Evolutionary conservation across 1,140 invertebrate species (phyloP), one percentile per base, ranked within the genome.

Genomic region (Sycophaga agraensis): DNA sequence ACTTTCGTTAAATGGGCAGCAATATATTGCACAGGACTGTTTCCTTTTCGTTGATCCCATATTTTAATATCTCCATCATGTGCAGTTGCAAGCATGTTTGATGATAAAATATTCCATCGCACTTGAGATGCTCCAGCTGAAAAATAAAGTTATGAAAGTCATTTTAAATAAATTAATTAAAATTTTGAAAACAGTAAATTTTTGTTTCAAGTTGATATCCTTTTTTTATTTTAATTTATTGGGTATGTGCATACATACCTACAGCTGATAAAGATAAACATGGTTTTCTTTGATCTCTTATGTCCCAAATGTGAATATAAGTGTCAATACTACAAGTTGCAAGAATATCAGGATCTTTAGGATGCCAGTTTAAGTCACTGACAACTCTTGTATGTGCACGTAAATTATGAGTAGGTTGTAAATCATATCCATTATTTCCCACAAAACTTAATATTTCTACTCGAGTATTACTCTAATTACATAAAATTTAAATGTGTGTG

Each of bases 1-100:
- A 85, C 84, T 73, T 90, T 96, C 58, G 91, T 90, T 50, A 95
- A 81, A 85, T 98, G 95, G 8, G 94, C 95, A 24, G 94, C 89
- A 67, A 97, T 93, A 68, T 97, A 98, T 70, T 95, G 91, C 1
- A 95, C 83, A 2, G 95, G 94, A 58, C 87, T 85, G 45, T 88
- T 90, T 48, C 88, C 87, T 83, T 96, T 96, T 66, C 96, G 84
- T 68, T 92, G 89, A 77, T 98, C 96, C 95, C 95, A 98, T 64
- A 98, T 87, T 77, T 95, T 90, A 8, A 97, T 87, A 80, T 98
- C 95, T 14, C 94, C 94, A 75, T 97, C 94, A 78, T 98, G 94
- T 48, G 94, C 91, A 42, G 95, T 97, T 1, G 96, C 95, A 65
- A 98, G 82, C 48, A 93, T 83, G 76, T 96, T 84, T 12, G 87